Conservation (phyloP, 2,113 vertebrate genomes). For the Pygoscelis adeliae region DNA sequence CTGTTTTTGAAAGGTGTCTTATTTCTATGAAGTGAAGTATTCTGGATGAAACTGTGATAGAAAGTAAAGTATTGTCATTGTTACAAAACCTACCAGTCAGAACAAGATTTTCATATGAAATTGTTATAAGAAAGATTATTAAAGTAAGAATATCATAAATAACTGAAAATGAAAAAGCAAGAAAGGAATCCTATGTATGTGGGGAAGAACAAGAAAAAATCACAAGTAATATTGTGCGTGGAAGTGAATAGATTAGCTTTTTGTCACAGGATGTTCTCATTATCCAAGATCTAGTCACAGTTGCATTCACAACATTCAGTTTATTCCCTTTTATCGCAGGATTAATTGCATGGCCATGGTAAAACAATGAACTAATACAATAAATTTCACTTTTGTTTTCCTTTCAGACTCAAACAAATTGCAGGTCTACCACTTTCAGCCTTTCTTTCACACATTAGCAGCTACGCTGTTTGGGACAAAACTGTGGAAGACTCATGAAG, state of each 20-base stretch:
- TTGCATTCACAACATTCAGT: not conserved
- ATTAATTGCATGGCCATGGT: not conserved
- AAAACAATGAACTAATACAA: not conserved
- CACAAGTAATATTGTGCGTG: not conserved
- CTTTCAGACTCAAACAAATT: not conserved
- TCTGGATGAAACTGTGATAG: not conserved
- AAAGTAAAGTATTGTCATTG: not conserved
- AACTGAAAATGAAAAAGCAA: not conserved
- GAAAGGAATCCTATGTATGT: not conserved
- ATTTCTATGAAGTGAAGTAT: not conserved
- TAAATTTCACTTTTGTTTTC: not conserved
- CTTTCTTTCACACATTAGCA: not conserved
- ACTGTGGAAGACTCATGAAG: not conserved
- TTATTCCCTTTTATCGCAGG: not conserved
- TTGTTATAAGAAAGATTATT: not conserved
- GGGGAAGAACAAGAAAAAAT: not conserved
- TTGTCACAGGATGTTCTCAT: not conserved
- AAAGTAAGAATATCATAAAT: not conserved
- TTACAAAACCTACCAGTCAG: not conserved
- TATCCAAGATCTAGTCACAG: not conserved
- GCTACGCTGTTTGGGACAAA: not conserved
- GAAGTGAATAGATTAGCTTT: not conserved
- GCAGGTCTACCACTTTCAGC: not conserved
- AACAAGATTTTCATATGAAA: not conserved
- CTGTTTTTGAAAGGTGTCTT: not conserved